Evolutionary conservation across 1,140 invertebrate genomes (phyloP).

Genomic region (Elymnias hypermnestra): DNA sequence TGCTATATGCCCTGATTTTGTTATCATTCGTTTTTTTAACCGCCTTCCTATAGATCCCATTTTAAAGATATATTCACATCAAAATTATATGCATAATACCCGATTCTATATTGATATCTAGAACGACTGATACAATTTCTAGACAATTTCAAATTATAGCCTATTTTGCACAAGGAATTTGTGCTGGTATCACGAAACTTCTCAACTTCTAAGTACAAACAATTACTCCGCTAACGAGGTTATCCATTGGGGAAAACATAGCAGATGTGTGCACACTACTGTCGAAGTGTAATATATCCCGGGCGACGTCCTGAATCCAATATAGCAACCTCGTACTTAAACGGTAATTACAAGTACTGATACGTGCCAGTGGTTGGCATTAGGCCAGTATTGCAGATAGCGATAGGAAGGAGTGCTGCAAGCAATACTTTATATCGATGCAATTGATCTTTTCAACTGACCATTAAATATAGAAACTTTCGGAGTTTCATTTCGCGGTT

Average conservation of each 20-base stretch:
- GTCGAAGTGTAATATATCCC: constrained; percentile 26
- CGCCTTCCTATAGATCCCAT: too few species aligned
- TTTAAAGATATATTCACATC: too few species aligned
- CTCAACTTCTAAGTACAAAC: too few species aligned
- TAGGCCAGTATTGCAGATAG: constrained; percentile 24
- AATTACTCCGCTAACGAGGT: constrained; percentile 6
- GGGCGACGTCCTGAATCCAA: constrained; percentile 24
- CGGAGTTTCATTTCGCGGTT: constrained; percentile 28
- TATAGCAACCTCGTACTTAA: constrained; percentile 20
- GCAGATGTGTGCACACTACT: constrained; percentile 13
- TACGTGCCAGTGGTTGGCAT: constrained; percentile 28
- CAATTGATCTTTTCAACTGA: constrained; percentile 27
- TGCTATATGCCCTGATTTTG: too few species aligned
- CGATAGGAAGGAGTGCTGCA: constrained; percentile 24
- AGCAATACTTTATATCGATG: constrained; percentile 33
- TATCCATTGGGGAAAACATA: constrained; percentile 24
- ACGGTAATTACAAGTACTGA: constrained; percentile 25
- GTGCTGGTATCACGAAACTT: too few species aligned
- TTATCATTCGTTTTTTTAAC: too few species aligned
- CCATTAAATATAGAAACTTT: constrained; percentile 29
- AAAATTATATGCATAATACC: too few species aligned
- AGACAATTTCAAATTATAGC: too few species aligned
- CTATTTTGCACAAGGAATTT: too few species aligned
- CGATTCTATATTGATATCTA: too few species aligned
- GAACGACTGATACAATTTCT: too few species aligned